Base-by-base conservation (phyloP, 2,888 invertebrate genomes). In the Chrysolina haemoptera region DNA sequence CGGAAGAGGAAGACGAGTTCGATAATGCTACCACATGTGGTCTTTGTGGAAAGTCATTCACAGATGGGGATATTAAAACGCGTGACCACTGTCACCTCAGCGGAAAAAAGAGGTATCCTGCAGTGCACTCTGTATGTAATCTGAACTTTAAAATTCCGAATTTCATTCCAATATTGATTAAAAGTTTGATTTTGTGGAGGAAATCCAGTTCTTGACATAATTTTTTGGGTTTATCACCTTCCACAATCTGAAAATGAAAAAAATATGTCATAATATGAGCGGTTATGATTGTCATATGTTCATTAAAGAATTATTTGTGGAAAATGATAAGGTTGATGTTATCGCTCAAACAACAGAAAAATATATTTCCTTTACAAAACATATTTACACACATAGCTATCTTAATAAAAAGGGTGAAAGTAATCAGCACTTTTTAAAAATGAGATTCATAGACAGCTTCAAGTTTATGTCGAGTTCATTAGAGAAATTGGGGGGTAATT, bases 261-360 rank as follows among this genome's bases (percentile, higher is more conserved):
- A n/a, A 4, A 27, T 66, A 40, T 59, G 59, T 12, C 65, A 66
- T 14, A 71, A 71, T n/a, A n/a, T 66, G 46, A 66, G 22, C n/a
- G 46, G 67, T n/a, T 72, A 68, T 14, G 53, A 72, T 41, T 62
- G 72, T n/a, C 72, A 71, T 22, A 9, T 66, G 16, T 71, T 71
- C 43, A 59, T 71, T 2, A 62, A 55, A 27, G 20, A 53, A 20
- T 43, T 71, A 12, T 59, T n/a, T n/a, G 50, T 5, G 5, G n/a
- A 50, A 16, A 18, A 59, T 9, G 59, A 59, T 18, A 27, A n/a
- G n/a, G 59, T 59, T 8, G 14, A 12, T 59, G 12, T 22, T 1
- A 59, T 59, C 59, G 14, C 59, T 14, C 27, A 59, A 59, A 59
- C 59, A 11, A 22, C 22, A n/a, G 59, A 59, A n/a, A 16, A 50